phyloP scores from a whole-genome alignment of 2,888 invertebrate species.

The Troides helena region DNA sequence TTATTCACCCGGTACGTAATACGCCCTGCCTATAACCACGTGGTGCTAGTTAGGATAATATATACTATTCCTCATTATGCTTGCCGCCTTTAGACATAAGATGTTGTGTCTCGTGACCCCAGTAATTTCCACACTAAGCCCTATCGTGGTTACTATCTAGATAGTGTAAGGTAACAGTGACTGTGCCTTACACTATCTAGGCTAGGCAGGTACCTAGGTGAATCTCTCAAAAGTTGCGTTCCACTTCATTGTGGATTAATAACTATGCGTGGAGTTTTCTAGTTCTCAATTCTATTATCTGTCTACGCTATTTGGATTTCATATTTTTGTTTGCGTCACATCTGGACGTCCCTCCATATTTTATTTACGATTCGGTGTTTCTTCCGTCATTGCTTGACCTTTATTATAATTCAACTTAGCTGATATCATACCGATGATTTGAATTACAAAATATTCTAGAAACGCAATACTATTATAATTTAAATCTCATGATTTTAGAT shows the following conservation, averaged over 20 bases:
- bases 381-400: constrained; percentile 48
- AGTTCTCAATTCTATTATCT: constrained; percentile 46
- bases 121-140: too few relatives aligned
- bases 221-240: constrained; percentile 44
- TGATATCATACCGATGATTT: constrained; percentile 40
- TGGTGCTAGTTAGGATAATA: too few relatives aligned
- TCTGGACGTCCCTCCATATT: constrained; percentile 50
- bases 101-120: too few relatives aligned
- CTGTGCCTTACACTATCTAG: too few relatives aligned
- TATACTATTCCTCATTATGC: too few relatives aligned
- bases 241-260: constrained; percentile 43
- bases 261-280: constrained; percentile 49
- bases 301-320: constrained; percentile 39
- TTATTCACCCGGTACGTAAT: too few relatives aligned
- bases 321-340: constrained; percentile 44
- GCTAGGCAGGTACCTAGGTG: too few relatives aligned
- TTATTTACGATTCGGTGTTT: constrained; percentile 54
- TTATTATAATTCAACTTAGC: constrained; percentile 45
- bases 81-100: too few relatives aligned
- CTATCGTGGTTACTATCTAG: too few relatives aligned
- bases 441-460: constrained; percentile 36
- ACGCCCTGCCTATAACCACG: too few relatives aligned
- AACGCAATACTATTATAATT: constrained; percentile 18
- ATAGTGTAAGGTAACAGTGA: too few relatives aligned
- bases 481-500: constrained; percentile 11